Evolutionary conservation across 2,113 vertebrate genomes (phyloP).

Genomic region (Sus scrofa): DNA sequence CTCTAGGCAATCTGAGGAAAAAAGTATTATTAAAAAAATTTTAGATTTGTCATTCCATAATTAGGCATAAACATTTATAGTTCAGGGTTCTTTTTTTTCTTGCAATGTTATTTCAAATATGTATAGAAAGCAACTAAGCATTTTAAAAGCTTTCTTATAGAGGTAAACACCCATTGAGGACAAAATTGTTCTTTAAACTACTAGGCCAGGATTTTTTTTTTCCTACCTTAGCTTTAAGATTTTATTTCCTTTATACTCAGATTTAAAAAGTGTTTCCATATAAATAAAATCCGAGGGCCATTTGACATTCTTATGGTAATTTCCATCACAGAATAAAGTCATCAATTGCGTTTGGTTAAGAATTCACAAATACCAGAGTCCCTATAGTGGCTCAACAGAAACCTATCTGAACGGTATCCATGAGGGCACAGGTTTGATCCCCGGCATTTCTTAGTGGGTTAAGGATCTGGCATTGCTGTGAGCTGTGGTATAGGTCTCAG

Average conservation of each 20-base stretch:
- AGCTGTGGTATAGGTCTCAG: too few species aligned
- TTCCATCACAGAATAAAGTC: background rate
- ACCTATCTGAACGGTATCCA: too few species aligned
- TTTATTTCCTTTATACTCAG: background rate
- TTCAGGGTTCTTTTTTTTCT: background rate
- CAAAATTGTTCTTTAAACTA: background rate
- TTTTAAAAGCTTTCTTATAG: slow-evolving; percentile 11
- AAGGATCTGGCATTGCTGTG: too few species aligned
- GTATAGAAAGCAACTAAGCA: background rate
- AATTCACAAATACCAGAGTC: background rate
- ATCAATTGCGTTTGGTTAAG: background rate
- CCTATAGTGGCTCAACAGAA: too few species aligned
- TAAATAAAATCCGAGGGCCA: slow-evolving; percentile 1
- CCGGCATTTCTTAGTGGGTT: too few species aligned
- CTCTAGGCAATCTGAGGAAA: background rate
- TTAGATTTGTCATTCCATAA: background rate
- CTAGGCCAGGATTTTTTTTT: background rate
- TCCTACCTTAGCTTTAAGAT: background rate
- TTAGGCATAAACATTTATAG: background rate
- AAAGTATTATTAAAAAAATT: slow-evolving; percentile 27
- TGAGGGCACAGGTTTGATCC: too few species aligned
- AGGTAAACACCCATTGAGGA: background rate
- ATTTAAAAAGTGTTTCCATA: background rate
- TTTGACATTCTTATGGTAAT: background rate
- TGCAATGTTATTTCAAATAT: slow-evolving; percentile 8